A percentile compares a stretch with the other conserved stretches of the same genome.
phyloP scores from a whole-genome alignment of 2,888 invertebrate genomes.

The Mesoligia furuncula region DNA sequence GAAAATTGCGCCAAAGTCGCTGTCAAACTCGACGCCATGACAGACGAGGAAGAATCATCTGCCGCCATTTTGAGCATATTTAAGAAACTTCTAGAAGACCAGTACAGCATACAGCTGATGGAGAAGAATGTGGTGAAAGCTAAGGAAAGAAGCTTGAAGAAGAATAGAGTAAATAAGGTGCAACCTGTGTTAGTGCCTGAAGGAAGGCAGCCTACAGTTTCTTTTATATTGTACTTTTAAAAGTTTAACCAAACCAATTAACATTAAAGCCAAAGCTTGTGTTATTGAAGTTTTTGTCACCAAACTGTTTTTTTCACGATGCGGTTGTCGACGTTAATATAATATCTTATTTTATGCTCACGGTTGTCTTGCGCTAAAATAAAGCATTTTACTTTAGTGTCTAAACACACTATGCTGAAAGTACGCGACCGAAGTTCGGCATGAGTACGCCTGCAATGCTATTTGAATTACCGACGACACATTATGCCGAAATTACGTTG shows the following conservation, averaged over 20 bases:
- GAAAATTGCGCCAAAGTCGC: conserved; percentile 80
- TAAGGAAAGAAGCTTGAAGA: conserved; percentile 67
- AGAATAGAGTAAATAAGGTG: conserved; percentile 69
- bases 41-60: conserved; percentile 64
- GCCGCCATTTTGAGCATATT: conserved; percentile 68
- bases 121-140: conserved; percentile 68
- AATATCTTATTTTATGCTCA: no score
- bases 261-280: no score
- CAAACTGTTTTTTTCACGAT: not conserved
- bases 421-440: no score
- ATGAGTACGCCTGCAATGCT: no score
- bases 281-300: not conserved
- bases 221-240: conserved; percentile 70
- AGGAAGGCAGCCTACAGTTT: conserved; percentile 75
- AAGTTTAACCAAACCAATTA: not conserved
- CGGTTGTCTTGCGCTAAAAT: not conserved
- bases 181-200: conserved; percentile 72
- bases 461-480: no score
- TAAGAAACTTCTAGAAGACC: conserved; percentile 76
- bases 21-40: conserved; percentile 78
- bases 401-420: no score
- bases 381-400: no score
- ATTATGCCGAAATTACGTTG: no score
- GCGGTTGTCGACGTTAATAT: no score
- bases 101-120: conserved; percentile 75